Conservation (phyloP, 2,113 vertebrate species). For the Podarcis raffonei region DNA sequence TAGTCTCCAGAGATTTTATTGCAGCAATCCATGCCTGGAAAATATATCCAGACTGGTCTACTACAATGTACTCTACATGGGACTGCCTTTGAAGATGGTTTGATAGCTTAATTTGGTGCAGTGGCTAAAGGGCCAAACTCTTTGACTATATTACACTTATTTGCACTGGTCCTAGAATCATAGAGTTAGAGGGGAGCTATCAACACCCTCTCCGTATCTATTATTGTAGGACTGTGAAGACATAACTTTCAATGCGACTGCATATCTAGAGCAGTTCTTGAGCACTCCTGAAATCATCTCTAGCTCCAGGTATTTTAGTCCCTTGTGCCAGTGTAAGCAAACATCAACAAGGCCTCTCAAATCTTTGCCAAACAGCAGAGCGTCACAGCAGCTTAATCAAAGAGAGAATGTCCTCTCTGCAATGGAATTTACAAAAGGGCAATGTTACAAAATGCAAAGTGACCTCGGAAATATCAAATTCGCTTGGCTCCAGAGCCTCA, state of each 20-base stretch:
- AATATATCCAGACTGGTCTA: no score
- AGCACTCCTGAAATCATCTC: background rate
- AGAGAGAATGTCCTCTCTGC: background rate
- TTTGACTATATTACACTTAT: no score
- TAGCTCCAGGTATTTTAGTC: background rate
- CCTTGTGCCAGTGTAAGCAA: rapidly evolving
- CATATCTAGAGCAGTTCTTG: background rate
- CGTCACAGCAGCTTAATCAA: background rate
- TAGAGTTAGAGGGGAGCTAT: background rate
- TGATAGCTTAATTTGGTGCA: no score
- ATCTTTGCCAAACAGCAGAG: background rate
- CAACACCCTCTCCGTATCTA: background rate
- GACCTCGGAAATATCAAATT: slow-evolving; percentile 40
- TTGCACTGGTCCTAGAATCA: no score
- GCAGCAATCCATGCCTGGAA: no score
- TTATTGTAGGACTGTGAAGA: background rate
- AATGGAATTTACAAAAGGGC: background rate
- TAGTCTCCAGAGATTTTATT: no score
- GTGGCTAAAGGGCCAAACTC: no score
- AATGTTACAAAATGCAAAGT: background rate
- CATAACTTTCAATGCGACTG: background rate
- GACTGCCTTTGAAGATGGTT: no score
- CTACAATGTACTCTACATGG: no score
- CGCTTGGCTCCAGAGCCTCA: slow-evolving; percentile 17
- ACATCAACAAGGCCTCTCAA: background rate